Evolutionary conservation across 2,797 vertebrate genomes (phyloP).

Genomic region (Rhinophrynus dorsalis): DNA sequence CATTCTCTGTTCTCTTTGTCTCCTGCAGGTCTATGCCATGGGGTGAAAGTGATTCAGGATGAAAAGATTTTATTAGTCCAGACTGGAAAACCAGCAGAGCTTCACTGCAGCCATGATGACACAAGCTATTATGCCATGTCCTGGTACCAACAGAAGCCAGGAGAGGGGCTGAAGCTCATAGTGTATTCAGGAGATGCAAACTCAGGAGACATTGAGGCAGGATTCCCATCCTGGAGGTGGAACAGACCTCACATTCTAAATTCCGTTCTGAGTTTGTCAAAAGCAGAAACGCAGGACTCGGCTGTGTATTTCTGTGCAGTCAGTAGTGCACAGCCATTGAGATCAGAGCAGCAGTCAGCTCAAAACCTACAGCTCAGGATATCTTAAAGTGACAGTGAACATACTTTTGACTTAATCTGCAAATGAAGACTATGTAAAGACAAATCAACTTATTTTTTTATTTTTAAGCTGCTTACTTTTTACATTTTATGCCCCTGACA

Average conservation of each 20-base stretch:
- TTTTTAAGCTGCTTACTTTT: too few relatives aligned
- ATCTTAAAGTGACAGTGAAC: too few relatives aligned
- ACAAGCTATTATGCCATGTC: neutral
- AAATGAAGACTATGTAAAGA: too few relatives aligned
- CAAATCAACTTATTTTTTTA: too few relatives aligned
- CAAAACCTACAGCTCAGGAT: neutral
- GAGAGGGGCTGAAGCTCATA: neutral
- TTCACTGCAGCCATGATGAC: neutral
- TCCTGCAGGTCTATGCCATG: neutral
- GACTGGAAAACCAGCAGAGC: neutral
- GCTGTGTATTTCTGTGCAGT: constrained; percentile 39
- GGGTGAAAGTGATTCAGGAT: constrained; percentile 5
- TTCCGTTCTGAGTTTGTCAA: neutral
- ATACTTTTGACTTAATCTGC: too few relatives aligned
- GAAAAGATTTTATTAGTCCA: neutral
- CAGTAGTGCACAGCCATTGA: constrained; percentile 22
- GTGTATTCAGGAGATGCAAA: neutral
- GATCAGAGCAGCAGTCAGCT: neutral
- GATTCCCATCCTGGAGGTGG: neutral
- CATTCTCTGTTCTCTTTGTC: too few relatives aligned
- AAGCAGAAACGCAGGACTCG: neutral
- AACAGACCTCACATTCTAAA: neutral
- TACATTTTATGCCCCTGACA: too few relatives aligned
- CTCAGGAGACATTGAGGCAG: neutral
- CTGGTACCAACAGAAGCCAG: constrained; percentile 29